These are phyloP conservation scores for Pseudomyrmex dendroicus DNA, from an alignment of 1,140 invertebrate species.

Conservation along the genomic window DNA sequence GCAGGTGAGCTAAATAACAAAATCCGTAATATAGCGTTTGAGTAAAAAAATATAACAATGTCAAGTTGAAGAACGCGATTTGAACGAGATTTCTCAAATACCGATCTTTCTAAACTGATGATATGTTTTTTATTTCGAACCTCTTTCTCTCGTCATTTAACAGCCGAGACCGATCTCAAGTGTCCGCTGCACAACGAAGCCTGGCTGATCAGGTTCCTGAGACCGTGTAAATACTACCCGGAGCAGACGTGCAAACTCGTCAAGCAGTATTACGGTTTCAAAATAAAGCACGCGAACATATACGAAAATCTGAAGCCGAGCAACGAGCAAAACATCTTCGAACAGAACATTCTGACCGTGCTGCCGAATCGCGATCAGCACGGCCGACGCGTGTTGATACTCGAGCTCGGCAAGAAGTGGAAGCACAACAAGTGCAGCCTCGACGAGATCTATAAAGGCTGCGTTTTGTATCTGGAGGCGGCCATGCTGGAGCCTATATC, in stretches of 20 bases:
- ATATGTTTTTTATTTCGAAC: background rate
- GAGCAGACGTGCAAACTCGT: constrained; percentile 91
- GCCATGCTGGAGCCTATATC: constrained; percentile 92
- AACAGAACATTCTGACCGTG: constrained; percentile 91
- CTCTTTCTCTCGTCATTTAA: background rate
- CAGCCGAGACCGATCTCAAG: constrained; percentile 90
- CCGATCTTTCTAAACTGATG: background rate
- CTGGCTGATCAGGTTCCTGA: constrained; percentile 91
- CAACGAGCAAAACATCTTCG: constrained; percentile 90
- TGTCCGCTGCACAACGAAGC: constrained; percentile 89
- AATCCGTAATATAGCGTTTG: too few relatives aligned
- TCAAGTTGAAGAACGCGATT: background rate
- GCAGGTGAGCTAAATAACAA: constrained; percentile 86
- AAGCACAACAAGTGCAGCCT: constrained; percentile 91
- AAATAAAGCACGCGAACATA: constrained; percentile 90
- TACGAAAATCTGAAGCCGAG: constrained; percentile 90
- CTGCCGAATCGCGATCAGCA: constrained; percentile 91
- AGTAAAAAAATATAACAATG: background rate
- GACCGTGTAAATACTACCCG: constrained; percentile 93
- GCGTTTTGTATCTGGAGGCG: constrained; percentile 91
- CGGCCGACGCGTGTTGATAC: constrained; percentile 90
- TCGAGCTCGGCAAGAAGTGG: constrained; percentile 94
- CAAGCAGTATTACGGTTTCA: constrained; percentile 92
- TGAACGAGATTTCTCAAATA: background rate
- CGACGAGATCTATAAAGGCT: constrained; percentile 93